phyloP scores from a whole-genome alignment of 2,888 invertebrate genomes.

The Dione juno region DNA sequence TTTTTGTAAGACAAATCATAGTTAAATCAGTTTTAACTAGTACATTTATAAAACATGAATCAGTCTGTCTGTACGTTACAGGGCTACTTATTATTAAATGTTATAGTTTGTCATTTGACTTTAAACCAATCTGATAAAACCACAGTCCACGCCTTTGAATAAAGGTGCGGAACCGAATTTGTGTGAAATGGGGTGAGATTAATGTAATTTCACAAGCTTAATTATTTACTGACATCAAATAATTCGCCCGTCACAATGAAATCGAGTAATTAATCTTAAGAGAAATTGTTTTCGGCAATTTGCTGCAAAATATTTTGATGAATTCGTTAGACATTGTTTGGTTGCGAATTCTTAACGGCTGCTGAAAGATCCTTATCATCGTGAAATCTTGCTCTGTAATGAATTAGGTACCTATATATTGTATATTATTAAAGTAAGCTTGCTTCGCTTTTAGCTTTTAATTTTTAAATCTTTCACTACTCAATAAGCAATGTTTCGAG shows the following conservation, averaged over 20 bases:
- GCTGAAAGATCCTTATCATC: constrained; percentile 24
- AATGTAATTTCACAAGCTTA: constrained; percentile 44
- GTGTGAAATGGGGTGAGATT: constrained; percentile 54
- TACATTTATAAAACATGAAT: constrained; percentile 4
- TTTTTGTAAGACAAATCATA: not conserved
- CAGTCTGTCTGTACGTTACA: not conserved
- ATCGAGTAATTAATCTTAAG: constrained; percentile 35
- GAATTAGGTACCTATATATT: not conserved
- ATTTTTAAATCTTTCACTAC: not conserved
- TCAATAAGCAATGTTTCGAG: not conserved
- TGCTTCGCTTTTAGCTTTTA: too few species aligned
- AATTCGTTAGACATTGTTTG: constrained; percentile 29
- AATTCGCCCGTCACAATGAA: constrained; percentile 30
- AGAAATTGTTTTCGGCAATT: constrained; percentile 35
- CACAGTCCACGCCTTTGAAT: constrained; percentile 7
- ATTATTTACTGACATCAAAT: constrained; percentile 35
- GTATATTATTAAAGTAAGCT: too few species aligned
- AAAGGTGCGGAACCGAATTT: constrained; percentile 52
- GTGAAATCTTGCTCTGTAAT: constrained; percentile 8
- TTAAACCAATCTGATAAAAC: constrained; percentile 4
- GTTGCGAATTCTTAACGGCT: constrained; percentile 2
- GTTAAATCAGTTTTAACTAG: not conserved
- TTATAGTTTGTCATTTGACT: not conserved
- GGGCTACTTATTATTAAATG: not conserved
- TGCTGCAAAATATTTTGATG: constrained; percentile 34